Percentiles rank a stretch among this genome's conserved stretches.
Conservation (phyloP, 2,113 vertebrate genomes). For the Leptobrachium ailaonicum region DNA sequence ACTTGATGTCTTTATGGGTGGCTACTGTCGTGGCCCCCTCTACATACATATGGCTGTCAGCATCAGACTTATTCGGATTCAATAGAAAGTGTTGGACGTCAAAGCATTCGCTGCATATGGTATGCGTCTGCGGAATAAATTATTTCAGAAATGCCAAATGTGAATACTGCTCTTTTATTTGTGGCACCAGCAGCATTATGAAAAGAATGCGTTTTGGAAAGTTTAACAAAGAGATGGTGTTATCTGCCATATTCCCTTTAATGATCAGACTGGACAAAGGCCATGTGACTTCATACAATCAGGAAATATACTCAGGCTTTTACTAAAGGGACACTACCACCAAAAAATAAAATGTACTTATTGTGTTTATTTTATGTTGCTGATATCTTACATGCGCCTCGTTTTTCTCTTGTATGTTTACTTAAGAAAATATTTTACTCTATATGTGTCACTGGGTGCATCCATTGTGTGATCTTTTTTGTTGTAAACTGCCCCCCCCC, state of each 20-base stretch:
- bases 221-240: constrained; percentile 70
- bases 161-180: constrained; percentile 63
- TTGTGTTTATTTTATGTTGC: too few relatives aligned
- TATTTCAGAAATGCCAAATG: constrained; percentile 67
- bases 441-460: too few relatives aligned
- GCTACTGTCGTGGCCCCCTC: background rate
- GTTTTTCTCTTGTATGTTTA: too few relatives aligned
- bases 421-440: too few relatives aligned
- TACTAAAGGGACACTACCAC: background rate
- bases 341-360: too few relatives aligned
- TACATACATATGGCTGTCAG: background rate
- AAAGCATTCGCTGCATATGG: background rate
- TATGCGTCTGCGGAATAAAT: constrained; percentile 52
- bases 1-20: too few relatives aligned
- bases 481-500: too few relatives aligned
- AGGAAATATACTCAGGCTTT: background rate
- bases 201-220: constrained; percentile 64
- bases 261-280: constrained; percentile 47
- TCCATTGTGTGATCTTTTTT: too few relatives aligned
- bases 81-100: background rate
- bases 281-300: constrained; percentile 16
- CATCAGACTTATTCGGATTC: background rate
- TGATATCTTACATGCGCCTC: too few relatives aligned
- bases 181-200: constrained; percentile 68
- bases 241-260: constrained; percentile 59